A percentile compares a stretch with the other conserved stretches of the same genome.
phyloP scores from a whole-genome alignment of 1,140 invertebrate genomes.

The Oryctes rhinoceros region DNA sequence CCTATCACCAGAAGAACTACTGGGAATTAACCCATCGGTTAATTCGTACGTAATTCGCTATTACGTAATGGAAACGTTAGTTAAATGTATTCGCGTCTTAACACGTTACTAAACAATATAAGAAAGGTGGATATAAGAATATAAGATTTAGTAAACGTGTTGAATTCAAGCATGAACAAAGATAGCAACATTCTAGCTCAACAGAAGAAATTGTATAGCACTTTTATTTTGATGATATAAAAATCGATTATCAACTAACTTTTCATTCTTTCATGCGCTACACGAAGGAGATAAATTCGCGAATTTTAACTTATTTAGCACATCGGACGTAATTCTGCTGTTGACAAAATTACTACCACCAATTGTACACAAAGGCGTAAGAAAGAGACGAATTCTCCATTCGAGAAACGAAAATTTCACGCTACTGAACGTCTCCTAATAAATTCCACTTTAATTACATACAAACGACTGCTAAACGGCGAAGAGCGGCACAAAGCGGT shows the following conservation, averaged over 20 bases:
- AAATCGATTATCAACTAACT: background rate
- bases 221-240: background rate
- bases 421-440: constrained; percentile 34
- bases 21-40: too few species aligned
- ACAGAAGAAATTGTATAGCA: background rate
- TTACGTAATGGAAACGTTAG: too few species aligned
- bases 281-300: background rate
- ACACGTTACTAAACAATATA: too few species aligned
- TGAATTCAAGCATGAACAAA: too few species aligned
- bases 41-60: too few species aligned
- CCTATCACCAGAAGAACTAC: too few species aligned
- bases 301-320: constrained; percentile 22
- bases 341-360: constrained; percentile 32
- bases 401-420: constrained; percentile 31
- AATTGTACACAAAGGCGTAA: constrained; percentile 14
- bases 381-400: constrained; percentile 22
- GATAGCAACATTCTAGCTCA: too few species aligned
- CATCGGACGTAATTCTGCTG: background rate
- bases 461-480: constrained; percentile 35
- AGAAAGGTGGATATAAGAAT: too few species aligned
- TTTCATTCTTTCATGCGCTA: background rate
- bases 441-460: constrained; percentile 38
- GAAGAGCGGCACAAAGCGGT: constrained; percentile 3
- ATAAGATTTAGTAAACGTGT: too few species aligned
- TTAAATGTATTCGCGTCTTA: too few species aligned